These are phyloP conservation scores for Bombus ignitus DNA, from an alignment of 1,140 invertebrate species.

Conservation along the genomic window DNA sequence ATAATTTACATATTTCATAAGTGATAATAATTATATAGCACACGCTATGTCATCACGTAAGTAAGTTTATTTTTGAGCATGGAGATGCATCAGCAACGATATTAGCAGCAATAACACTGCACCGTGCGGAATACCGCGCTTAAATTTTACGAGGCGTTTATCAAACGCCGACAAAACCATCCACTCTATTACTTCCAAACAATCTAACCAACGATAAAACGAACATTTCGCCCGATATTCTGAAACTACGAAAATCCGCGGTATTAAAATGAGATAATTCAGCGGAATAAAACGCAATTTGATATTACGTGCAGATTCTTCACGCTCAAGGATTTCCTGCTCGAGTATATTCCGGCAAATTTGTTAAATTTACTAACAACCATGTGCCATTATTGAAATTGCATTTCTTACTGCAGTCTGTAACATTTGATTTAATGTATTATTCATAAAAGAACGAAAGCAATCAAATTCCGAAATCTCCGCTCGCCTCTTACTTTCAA, in stretches of 20 bases:
- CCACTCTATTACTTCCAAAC: constrained; percentile 25
- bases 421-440: too few species aligned
- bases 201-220: constrained; percentile 24
- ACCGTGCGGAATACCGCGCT: not conserved
- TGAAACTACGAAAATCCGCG: constrained; percentile 24
- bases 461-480: too few species aligned
- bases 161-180: constrained; percentile 37
- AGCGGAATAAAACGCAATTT: constrained; percentile 2
- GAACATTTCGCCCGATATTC: not conserved
- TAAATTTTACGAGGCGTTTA: constrained; percentile 50
- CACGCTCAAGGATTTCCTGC: not conserved
- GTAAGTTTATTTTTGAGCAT: constrained; percentile 11
- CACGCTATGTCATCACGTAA: not conserved
- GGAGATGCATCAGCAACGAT: constrained; percentile 30
- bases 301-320: not conserved
- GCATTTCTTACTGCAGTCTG: too few species aligned
- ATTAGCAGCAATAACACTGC: constrained; percentile 32
- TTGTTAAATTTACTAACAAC: not conserved
- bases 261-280: constrained; percentile 20
- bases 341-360: not conserved
- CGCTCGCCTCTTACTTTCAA: too few species aligned
- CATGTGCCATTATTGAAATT: not conserved
- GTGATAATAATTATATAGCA: not conserved
- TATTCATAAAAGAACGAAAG: too few species aligned
- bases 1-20: not conserved